Conservation (phyloP, 2,113 vertebrate species). For the Peromyscus polionotus region DNA sequence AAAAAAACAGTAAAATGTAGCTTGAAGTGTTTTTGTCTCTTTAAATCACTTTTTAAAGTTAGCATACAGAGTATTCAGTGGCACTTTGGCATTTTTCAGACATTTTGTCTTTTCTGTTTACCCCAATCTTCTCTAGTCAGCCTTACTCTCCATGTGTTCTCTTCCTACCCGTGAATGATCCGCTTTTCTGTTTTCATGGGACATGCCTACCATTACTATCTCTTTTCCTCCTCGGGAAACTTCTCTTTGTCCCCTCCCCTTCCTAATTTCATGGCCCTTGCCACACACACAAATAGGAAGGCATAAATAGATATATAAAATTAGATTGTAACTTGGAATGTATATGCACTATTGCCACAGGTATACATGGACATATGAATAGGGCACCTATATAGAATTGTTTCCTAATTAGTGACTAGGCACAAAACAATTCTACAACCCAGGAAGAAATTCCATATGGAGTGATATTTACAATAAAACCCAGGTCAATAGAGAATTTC, state of each 20-base stretch:
- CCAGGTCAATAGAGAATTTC: neutral
- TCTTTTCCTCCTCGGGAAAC: neutral
- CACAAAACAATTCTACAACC: neutral
- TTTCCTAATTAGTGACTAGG: neutral
- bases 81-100: neutral
- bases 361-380: neutral
- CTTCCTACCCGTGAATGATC: neutral
- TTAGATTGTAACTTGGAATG: neutral
- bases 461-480: too few relatives aligned
- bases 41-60: neutral
- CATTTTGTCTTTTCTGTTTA: neutral
- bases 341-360: neutral
- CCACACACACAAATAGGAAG: neutral
- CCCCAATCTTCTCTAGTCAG: accelerated
- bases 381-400: neutral
- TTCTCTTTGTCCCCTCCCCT: neutral
- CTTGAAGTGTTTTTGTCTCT: neutral
- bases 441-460: neutral
- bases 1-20: neutral
- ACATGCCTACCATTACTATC: neutral
- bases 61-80: neutral
- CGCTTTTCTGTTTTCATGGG: neutral
- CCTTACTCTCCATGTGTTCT: neutral
- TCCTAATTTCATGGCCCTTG: neutral
- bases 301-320: neutral